Evolutionary conservation across 2,113 vertebrate species (phyloP).

Genomic region (Pseudopodoces humilis): DNA sequence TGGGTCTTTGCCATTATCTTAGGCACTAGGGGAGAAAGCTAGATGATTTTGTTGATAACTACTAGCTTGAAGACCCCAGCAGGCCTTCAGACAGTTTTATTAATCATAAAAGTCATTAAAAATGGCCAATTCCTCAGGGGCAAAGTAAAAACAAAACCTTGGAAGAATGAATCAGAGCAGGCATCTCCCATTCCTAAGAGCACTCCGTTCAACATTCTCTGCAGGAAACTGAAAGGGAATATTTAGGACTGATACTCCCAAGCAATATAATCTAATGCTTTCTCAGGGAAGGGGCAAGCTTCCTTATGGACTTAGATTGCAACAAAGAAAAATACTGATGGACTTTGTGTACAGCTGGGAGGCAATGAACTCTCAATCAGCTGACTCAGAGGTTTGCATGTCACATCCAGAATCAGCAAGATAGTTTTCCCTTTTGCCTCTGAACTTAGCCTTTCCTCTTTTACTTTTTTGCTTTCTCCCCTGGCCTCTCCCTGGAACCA

Average conservation of each 20-base stretch:
- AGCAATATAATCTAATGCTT: not conserved
- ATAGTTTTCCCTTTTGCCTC: not conserved
- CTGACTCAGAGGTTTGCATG: not conserved
- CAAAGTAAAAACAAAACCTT: constrained; percentile 20
- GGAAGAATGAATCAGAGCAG: constrained; percentile 12
- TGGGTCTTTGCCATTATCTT: constrained; percentile 26
- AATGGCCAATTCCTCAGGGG: constrained; percentile 11
- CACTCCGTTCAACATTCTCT: not conserved
- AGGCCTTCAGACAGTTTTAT: constrained; percentile 53
- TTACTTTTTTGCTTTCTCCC: not conserved
- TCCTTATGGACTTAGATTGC: not conserved
- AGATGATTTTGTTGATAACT: constrained; percentile 49
- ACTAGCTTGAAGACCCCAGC: constrained; percentile 18
- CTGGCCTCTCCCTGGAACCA: not conserved
- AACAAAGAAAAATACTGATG: not conserved
- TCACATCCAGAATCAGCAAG: not conserved
- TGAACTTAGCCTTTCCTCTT: not conserved
- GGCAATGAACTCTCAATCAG: not conserved
- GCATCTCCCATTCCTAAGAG: constrained; percentile 9
- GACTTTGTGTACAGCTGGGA: not conserved
- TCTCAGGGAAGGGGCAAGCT: not conserved
- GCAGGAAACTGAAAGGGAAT: not conserved
- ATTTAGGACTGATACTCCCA: not conserved
- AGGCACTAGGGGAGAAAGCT: not conserved
- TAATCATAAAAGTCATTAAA: constrained; percentile 48